Conservation (phyloP, 2,113 vertebrate genomes). For the Cardinalis cardinalis region DNA sequence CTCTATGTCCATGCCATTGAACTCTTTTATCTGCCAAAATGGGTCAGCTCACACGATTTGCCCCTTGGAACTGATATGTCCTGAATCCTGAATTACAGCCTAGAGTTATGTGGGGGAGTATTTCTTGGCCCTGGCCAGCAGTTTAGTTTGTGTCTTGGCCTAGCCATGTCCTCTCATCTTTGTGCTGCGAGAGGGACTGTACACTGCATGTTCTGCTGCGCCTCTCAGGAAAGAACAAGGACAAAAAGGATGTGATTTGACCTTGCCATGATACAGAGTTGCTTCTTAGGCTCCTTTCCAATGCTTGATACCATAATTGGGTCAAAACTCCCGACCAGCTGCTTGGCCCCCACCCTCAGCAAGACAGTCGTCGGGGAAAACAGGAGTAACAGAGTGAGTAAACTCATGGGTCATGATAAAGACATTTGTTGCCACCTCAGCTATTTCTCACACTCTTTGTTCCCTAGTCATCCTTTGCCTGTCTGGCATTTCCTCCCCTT, state of each 20-base stretch:
- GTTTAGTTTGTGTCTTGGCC: not conserved
- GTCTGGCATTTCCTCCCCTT: not conserved
- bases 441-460: not conserved
- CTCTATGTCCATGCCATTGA: not conserved
- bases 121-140: not conserved
- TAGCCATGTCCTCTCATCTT: not conserved
- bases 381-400: not conserved
- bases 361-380: rapidly evolving
- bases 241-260: not conserved
- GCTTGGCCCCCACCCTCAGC: rapidly evolving
- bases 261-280: not conserved
- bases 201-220: not conserved
- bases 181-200: not conserved
- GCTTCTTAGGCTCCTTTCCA: not conserved
- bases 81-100: not conserved
- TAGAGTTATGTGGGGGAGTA: not conserved
- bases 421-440: not conserved
- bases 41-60: not conserved
- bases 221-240: not conserved
- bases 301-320: not conserved
- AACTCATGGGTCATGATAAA: not conserved
- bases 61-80: not conserved
- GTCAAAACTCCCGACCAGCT: not conserved
- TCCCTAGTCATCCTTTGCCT: not conserved
- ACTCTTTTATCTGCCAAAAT: not conserved